Evolutionary conservation across 2,113 vertebrate species (phyloP), one percentile per base, ranked within the genome.

Genomic region (Corydoras sp.): DNA sequence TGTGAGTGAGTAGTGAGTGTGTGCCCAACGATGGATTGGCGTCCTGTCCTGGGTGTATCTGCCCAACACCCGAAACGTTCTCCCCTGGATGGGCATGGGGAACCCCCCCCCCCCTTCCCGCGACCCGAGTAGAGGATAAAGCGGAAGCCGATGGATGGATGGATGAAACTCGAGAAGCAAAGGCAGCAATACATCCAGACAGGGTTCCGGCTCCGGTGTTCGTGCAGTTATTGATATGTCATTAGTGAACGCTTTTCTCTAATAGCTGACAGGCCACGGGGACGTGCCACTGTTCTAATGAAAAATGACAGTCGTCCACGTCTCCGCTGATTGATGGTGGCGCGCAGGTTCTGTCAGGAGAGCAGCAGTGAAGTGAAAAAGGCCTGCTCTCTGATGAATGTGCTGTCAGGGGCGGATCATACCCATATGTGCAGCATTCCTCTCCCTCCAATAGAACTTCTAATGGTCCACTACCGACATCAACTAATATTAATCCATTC

Each of bases 241-340:
- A 82, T 87, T 84, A 86, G 82, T 80, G 75, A 66, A 77, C 65
- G 74, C 83, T 81, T 82, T 76, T 80, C 65, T 76, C 61, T 77
- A 75, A 73, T 69, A 77, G 77, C 58, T 31, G 79, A 76, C 81
- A 80, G 82, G 75, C 68, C 48, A 68, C 72, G 73, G 53, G 79
- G 74, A 85, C 74, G 83, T 86, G 86, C 86, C 87, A 85, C 88
- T 82, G 79, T 59, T 58, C 55, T 81, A 81, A 83, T 87, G 85
- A 86, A 82, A 86, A 85, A 85, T 77, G 83, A 86, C 83, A 83
- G 69, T 35, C 59, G 30, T 0, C 68, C 76, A 59, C 76, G 58
- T 79, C 58, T 5, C 53, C 68, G 58, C 78, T 88, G 88, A 89
- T 88, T 87, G 87, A 90, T 87, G 79, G 86, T 82, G 70, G 63